Percentiles rank a stretch among this genome's conserved stretches.
Evolutionary conservation across 2,113 vertebrate genomes (phyloP).

Genomic region (rabbit (Oryctolagus cuniculus)): DNA sequence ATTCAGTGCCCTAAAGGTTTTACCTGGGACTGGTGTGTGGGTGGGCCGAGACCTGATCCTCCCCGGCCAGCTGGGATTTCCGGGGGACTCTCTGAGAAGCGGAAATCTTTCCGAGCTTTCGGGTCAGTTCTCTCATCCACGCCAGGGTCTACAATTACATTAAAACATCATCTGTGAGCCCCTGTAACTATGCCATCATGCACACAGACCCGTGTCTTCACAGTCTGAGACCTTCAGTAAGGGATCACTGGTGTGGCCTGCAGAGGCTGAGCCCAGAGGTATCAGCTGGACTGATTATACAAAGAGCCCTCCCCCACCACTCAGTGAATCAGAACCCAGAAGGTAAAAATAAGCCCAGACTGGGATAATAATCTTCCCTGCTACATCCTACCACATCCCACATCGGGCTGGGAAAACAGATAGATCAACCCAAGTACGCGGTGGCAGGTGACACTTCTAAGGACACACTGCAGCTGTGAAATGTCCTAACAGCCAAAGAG

Average conservation of each 20-base stretch:
- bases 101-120: slow-evolving; percentile 81
- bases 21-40: slow-evolving; percentile 84
- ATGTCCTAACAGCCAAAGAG: not conserved
- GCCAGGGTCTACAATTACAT: slow-evolving; percentile 83
- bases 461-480: not conserved
- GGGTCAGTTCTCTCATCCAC: slow-evolving; percentile 72
- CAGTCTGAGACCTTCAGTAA: slow-evolving; percentile 20
- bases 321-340: not conserved
- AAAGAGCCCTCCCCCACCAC: not conserved
- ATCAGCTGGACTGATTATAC: not conserved
- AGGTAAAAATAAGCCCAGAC: slow-evolving; percentile 19
- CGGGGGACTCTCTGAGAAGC: slow-evolving; percentile 79
- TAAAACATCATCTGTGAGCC: slow-evolving; percentile 62
- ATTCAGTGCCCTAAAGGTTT: not conserved
- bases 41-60: slow-evolving; percentile 56
- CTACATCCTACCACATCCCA: not conserved
- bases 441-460: not conserved
- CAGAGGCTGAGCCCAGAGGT: not conserved
- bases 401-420: not conserved
- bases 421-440: not conserved
- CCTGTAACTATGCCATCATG: not conserved
- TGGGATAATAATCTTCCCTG: slow-evolving; percentile 33
- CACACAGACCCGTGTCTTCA: not conserved
- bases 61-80: slow-evolving; percentile 65
- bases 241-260: not conserved